Base-by-base conservation (phyloP, 2,797 vertebrate genomes). In the Poeciliopsis paucimaculata region DNA sequence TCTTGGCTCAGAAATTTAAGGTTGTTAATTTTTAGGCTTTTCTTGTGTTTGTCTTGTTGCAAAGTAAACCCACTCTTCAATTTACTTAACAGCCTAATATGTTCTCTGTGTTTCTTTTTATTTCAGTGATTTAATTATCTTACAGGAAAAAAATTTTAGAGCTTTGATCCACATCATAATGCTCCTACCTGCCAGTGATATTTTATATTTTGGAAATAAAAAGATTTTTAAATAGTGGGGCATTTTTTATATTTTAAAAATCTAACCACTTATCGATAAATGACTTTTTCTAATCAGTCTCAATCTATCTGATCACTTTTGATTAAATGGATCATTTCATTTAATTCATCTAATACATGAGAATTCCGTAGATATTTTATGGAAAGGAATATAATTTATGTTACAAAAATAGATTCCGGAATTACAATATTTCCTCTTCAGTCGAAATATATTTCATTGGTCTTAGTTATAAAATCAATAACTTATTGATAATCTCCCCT, bases 21-120 rank as follows among this genome's bases (percentile, higher is more conserved):
- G 3, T 20, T 51, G 36, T 76, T 72, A 15, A 43, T 68, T 13
- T 72, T 43, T 53, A 43, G 31, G 55, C 53, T 64, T 72, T 15
- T 78, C 53, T 45, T 18, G 36, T 74, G 5, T 81, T 73, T 68
- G 36, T 72, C 43, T 41, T 73, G 7, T 45, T 75, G 26, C 39
- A 47, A 80, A 53, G 28, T 64, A 72, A 79, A 79, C 36, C 2
- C 31, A 46, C 46, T 47, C 39, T 47, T 2, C 45, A 12, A 62
- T 73, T 15, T 39, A 10, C n/a, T 28, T 60, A 15, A 66, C 41
- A 75, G 41, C 12, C 31, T 41, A 43, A 79, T 43, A n/a, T 47
- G 20, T 71, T 36, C 9, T 76, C 2, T 70, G 6, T 66, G 46
- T 41, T 53, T 64, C 28, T 64, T 72, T 26, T 43, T 34, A 16